Conservation (phyloP, 1,140 invertebrate genomes). For the Oryctes rhinoceros region DNA sequence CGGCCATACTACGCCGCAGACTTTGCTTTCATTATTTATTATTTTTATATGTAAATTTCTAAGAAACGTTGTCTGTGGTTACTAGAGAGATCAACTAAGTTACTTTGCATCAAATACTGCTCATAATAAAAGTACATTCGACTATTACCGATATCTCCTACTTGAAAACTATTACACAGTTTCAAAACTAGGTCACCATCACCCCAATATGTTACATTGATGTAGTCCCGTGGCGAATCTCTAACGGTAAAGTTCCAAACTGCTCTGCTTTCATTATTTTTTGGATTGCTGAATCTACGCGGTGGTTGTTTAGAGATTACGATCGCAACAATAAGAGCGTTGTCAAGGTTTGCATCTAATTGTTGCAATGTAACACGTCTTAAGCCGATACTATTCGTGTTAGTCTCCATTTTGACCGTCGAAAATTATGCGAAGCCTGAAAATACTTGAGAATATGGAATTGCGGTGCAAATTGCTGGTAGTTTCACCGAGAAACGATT, state of each 20-base stretch:
- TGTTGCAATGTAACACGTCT: conserved; percentile 50
- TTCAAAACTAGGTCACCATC: conserved; percentile 66
- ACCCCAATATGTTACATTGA: conserved; percentile 76
- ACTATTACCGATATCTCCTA: conserved; percentile 70
- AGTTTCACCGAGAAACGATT: too few relatives aligned
- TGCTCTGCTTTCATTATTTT: conserved; percentile 56
- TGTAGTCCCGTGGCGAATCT: conserved; percentile 72
- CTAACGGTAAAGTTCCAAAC: conserved; percentile 76
- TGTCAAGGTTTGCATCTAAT: conserved; percentile 51
- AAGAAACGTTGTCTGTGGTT: conserved; percentile 16
- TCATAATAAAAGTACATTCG: conserved; percentile 38
- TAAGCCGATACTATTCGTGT: conserved; percentile 44
- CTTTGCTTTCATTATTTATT: too few relatives aligned
- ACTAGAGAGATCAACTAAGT: neutral
- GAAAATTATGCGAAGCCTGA: neutral
- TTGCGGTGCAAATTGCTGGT: too few relatives aligned
- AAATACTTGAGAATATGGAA: too few relatives aligned
- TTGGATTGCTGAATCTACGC: conserved; percentile 48
- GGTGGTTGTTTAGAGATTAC: conserved; percentile 57
- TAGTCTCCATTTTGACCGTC: conserved; percentile 18
- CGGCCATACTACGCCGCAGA: too few relatives aligned
- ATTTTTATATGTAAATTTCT: conserved; percentile 28
- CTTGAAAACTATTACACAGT: conserved; percentile 67
- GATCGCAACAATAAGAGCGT: conserved; percentile 55
- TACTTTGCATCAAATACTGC: neutral